Percentiles rank a stretch among this genome's conserved stretches.
Conservation (phyloP, 2,797 vertebrate species). For the Melanotaenia trifasciata region DNA sequence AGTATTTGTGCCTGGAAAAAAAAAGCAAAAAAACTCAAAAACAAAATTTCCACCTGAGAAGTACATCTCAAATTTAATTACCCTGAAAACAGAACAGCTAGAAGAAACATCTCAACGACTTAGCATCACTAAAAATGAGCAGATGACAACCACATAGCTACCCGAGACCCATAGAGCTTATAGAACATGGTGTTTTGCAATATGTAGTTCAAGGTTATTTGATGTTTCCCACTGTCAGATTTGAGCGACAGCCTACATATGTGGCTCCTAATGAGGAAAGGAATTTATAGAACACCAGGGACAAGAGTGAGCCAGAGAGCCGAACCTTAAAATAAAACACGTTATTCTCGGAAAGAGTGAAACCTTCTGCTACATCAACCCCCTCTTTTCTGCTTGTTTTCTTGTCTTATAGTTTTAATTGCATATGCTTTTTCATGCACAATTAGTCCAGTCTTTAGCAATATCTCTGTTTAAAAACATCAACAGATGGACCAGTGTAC, state of each 20-base stretch:
- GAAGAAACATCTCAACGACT: slow-evolving; percentile 1
- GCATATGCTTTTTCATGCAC: background rate
- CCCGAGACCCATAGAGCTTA: slow-evolving; percentile 15
- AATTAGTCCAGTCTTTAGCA: background rate
- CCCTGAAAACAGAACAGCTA: background rate
- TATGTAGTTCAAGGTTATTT: slow-evolving; percentile 84
- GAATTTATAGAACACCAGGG: slow-evolving; percentile 78
- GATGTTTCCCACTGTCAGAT: slow-evolving; percentile 71
- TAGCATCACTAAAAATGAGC: slow-evolving; percentile 1
- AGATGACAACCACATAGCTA: background rate
- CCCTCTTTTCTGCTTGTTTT: slow-evolving; percentile 37
- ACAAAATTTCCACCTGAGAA: background rate
- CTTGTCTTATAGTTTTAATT: slow-evolving; percentile 29
- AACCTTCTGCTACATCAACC: slow-evolving; percentile 60
- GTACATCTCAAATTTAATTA: slow-evolving; percentile 1
- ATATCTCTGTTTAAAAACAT: slow-evolving; percentile 21
- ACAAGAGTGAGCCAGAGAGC: slow-evolving; percentile 70
- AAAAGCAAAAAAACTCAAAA: too few species aligned
- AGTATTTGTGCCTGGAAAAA: background rate
- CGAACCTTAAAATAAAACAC: slow-evolving; percentile 83
- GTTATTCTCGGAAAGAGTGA: slow-evolving; percentile 74
- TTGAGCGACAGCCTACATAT: slow-evolving; percentile 81
- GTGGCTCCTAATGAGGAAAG: slow-evolving; percentile 79
- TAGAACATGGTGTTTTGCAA: slow-evolving; percentile 39
- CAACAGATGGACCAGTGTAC: slow-evolving; percentile 29